Conservation (phyloP, 2,888 invertebrate species). For the Tethea ocularis region DNA sequence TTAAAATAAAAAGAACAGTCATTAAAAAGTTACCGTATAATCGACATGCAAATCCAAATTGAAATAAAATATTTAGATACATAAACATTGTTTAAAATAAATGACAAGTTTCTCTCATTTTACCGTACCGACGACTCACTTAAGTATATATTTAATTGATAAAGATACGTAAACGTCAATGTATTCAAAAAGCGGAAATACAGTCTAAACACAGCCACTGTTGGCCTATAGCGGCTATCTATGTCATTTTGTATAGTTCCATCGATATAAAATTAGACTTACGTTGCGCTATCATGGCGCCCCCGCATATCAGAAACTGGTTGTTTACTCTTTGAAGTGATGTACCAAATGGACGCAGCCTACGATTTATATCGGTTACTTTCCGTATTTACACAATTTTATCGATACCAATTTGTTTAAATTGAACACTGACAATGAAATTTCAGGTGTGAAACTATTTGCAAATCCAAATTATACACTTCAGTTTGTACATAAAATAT, state of each 20-base stretch:
- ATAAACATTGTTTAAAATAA: neutral
- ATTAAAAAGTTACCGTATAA: too few species aligned
- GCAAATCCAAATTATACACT: neutral
- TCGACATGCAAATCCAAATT: neutral
- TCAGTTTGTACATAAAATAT: neutral
- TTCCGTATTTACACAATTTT: constrained; percentile 12
- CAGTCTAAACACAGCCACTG: constrained; percentile 10
- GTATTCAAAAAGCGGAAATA: neutral
- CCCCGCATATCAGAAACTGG: constrained; percentile 43
- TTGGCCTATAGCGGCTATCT: constrained; percentile 29
- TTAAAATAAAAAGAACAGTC: too few species aligned
- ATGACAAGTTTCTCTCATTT: neutral
- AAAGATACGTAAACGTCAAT: constrained; percentile 6
- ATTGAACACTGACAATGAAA: neutral
- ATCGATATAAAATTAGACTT: constrained; percentile 42
- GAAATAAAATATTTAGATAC: neutral
- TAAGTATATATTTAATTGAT: constrained; percentile 14
- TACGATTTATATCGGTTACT: constrained; percentile 14
- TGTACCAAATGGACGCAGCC: constrained; percentile 21
- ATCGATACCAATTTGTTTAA: constrained; percentile 9
- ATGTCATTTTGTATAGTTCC: constrained; percentile 34
- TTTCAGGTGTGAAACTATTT: neutral
- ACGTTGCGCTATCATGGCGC: constrained; percentile 42
- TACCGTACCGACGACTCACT: neutral
- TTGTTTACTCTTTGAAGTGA: constrained; percentile 28